These are phyloP conservation scores for Acleris literana DNA, from an alignment of 2,888 invertebrate species.

Conservation along the genomic window DNA sequence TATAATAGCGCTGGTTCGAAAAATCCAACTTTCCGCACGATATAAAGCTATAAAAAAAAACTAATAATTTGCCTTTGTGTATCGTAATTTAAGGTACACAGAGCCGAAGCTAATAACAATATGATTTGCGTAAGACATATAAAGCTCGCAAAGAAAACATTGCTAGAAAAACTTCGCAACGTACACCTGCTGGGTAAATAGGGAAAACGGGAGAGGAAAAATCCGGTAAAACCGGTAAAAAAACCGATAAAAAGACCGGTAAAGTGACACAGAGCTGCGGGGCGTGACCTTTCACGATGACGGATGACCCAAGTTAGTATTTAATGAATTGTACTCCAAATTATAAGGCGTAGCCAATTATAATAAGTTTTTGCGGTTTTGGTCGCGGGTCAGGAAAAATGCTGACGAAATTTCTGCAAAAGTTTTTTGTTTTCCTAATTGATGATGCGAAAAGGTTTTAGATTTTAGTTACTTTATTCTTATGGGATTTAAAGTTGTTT, in stretches of 20 bases:
- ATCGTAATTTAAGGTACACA: too few relatives aligned
- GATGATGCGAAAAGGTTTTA: neutral
- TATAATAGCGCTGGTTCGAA: too few relatives aligned
- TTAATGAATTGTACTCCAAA: constrained; percentile 35
- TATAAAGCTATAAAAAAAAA: too few relatives aligned
- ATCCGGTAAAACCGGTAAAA: constrained; percentile 5
- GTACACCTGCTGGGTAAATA: constrained; percentile 33
- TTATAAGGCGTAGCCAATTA: constrained; percentile 34
- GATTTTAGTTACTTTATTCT: too few relatives aligned
- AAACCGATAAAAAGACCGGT: neutral
- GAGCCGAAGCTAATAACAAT: too few relatives aligned
- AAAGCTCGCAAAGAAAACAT: constrained; percentile 14
- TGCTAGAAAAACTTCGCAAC: constrained; percentile 19
- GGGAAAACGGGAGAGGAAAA: constrained; percentile 19
- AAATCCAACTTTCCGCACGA: too few relatives aligned
- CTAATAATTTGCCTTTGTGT: too few relatives aligned
- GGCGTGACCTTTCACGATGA: constrained; percentile 29
- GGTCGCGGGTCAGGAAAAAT: neutral
- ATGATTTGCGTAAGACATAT: neutral
- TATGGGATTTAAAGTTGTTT: too few relatives aligned
- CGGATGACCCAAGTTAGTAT: constrained; percentile 26
- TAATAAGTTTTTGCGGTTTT: constrained; percentile 29
- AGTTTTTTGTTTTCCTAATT: neutral
- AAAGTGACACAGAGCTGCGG: constrained; percentile 24
- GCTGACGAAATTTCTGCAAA: neutral